phyloP scores from a whole-genome alignment of 2,888 invertebrate genomes.

The Eupithecia tripunctaria region DNA sequence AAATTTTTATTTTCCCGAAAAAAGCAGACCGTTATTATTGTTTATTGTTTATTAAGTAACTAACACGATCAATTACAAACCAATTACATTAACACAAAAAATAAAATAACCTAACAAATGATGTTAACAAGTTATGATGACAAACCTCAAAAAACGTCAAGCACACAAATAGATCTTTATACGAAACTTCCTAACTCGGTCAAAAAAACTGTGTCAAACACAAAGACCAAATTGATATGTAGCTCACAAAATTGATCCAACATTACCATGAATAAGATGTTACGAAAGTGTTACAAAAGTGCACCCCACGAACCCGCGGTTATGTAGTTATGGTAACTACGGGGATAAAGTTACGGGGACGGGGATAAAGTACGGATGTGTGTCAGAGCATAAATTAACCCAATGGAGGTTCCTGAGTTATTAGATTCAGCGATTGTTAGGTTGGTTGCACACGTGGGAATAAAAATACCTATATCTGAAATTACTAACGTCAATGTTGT shows the following conservation, averaged over 20 bases:
- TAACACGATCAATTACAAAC: too few relatives aligned
- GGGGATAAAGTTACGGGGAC: constrained; percentile 10
- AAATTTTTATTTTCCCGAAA: neutral
- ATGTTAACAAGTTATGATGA: too few relatives aligned
- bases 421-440: constrained; percentile 11
- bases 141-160: too few relatives aligned
- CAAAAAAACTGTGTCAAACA: neutral
- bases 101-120: too few relatives aligned
- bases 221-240: constrained; percentile 1
- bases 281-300: constrained; percentile 26
- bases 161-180: too few relatives aligned
- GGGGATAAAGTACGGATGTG: constrained; percentile 23
- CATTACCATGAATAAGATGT: constrained; percentile 10
- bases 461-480: neutral
- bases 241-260: neutral
- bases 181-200: neutral
- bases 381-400: constrained; percentile 31
- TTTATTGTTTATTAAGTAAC: too few relatives aligned
- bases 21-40: neutral
- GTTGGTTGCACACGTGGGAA: neutral
- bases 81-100: too few relatives aligned
- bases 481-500: neutral
- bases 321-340: neutral
- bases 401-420: constrained; percentile 22
- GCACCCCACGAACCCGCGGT: constrained; percentile 19